Conservation (phyloP, 1,140 invertebrate species). For the Brachionus paranguensis region DNA sequence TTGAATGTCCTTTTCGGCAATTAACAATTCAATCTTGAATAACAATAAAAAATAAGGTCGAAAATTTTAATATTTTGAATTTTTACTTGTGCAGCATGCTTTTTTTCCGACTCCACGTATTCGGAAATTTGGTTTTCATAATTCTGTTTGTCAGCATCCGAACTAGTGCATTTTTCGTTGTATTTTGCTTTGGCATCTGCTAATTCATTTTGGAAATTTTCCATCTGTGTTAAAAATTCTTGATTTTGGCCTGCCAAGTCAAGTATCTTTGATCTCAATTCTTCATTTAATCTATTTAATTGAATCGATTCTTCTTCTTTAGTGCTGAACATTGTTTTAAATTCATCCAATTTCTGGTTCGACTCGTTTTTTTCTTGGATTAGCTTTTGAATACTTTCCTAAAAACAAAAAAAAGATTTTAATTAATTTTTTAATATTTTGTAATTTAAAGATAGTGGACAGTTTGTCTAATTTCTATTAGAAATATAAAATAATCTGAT, state of each 20-base stretch:
- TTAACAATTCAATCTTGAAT: constrained; percentile 1
- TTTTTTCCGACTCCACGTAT: not conserved
- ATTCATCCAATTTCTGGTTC: not conserved
- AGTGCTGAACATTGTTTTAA: not conserved
- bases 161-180: not conserved
- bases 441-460: no score
- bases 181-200: not conserved
- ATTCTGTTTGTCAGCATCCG: not conserved
- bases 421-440: no score
- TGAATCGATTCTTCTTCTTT: not conserved
- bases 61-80: not conserved
- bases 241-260: constrained; percentile 23
- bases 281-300: not conserved
- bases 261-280: not conserved
- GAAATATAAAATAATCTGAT: no score
- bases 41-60: not conserved
- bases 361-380: constrained; percentile 34
- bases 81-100: constrained; percentile 9
- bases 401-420: not conserved
- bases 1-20: constrained; percentile 17
- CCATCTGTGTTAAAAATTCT: not conserved
- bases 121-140: not conserved
- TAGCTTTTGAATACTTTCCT: constrained; percentile 27
- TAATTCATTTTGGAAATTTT: not conserved
- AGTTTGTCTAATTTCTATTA: no score